Percentiles rank a stretch among this genome's conserved stretches.
Conservation (phyloP, 2,888 invertebrate species). For the Griposia aprilina region DNA sequence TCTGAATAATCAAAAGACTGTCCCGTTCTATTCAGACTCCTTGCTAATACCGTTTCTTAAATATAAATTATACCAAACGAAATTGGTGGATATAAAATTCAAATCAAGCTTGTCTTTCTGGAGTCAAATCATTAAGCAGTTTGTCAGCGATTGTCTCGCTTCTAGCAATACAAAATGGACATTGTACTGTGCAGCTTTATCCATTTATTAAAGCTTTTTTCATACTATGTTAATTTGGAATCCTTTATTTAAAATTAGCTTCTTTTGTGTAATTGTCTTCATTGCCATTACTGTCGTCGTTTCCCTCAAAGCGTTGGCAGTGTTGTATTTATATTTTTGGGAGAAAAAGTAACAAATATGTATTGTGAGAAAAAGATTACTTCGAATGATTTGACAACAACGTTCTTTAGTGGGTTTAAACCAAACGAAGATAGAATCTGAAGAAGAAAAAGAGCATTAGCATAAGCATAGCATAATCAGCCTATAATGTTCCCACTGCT, state of each 20-base stretch:
- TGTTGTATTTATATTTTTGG: constrained; percentile 17
- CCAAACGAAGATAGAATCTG: no score
- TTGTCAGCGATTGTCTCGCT: constrained; percentile 66
- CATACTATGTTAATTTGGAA: constrained; percentile 57
- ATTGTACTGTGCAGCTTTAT: constrained; percentile 35
- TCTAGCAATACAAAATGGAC: constrained; percentile 43
- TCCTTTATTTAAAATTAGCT: constrained; percentile 54
- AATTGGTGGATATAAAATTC: constrained; percentile 65
- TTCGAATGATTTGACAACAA: background rate
- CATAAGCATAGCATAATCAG: no score
- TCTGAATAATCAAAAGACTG: constrained; percentile 27
- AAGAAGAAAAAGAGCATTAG: no score
- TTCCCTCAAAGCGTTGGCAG: constrained; percentile 15
- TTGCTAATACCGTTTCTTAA: constrained; percentile 37
- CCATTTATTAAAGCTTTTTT: constrained; percentile 38
- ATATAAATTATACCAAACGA: constrained; percentile 54
- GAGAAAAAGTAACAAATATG: background rate
- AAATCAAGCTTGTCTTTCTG: constrained; percentile 57
- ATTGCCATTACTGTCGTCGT: constrained; percentile 37
- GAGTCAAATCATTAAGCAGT: constrained; percentile 67
- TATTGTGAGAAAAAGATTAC: background rate
- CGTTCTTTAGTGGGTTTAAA: background rate
- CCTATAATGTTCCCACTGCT: no score
- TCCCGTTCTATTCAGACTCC: constrained; percentile 22
- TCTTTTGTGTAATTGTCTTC: constrained; percentile 45